Percentiles rank a stretch among this genome's conserved stretches.
Conservation (phyloP, 2,888 invertebrate species). For the Drosophila rubida region DNA sequence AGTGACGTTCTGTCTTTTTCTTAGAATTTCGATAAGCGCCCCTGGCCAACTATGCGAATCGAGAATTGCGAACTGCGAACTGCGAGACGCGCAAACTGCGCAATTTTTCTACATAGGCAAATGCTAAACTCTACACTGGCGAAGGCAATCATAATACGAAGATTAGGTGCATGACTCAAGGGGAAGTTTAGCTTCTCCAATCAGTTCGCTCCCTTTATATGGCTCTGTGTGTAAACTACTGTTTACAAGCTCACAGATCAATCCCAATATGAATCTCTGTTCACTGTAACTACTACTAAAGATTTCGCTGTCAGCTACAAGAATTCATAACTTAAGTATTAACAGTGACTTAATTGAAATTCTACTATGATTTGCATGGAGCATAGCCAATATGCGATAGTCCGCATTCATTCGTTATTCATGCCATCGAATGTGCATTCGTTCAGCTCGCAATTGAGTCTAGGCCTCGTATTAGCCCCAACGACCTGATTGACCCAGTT, state of each 20-base stretch:
- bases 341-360: too few relatives aligned
- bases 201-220: too few relatives aligned
- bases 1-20: conserved; percentile 41
- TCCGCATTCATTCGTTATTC: background rate
- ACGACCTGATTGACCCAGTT: conserved; percentile 68
- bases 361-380: too few relatives aligned
- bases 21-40: conserved; percentile 65
- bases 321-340: too few relatives aligned
- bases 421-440: conserved; percentile 4
- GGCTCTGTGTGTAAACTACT: too few relatives aligned
- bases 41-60: conserved; percentile 1
- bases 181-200: background rate
- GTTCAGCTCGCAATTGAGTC: conserved; percentile 11
- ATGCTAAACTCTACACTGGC: background rate
- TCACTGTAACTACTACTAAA: too few relatives aligned
- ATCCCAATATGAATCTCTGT: too few relatives aligned
- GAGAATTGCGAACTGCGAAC: conserved; percentile 6
- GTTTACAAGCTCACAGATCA: too few relatives aligned
- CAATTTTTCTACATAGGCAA: conserved; percentile 21
- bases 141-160: background rate
- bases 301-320: too few relatives aligned
- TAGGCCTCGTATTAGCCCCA: conserved; percentile 9
- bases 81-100: too few relatives aligned
- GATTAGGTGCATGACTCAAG: conserved; percentile 27
- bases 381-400: too few relatives aligned